A percentile compares a stretch with the other conserved stretches of the same genome.
These are phyloP conservation scores for Limnephilus marmoratus DNA, from an alignment of 2,888 invertebrate genomes.

Conservation along the genomic window DNA sequence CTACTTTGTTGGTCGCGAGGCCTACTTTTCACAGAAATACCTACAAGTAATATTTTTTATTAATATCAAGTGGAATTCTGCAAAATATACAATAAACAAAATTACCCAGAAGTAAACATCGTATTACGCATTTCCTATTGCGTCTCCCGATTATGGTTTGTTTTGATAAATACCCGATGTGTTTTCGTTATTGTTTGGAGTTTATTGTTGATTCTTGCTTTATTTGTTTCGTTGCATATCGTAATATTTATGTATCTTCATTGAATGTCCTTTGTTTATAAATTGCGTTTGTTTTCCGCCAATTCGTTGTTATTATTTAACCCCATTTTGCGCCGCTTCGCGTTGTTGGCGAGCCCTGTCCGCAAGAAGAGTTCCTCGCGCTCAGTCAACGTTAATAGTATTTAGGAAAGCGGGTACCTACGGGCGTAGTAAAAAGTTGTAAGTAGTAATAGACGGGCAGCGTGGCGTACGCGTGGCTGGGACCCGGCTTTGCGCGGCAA, in stretches of 20 bases:
- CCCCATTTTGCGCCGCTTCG: too few relatives aligned
- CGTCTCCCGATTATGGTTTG: not conserved
- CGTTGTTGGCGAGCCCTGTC: slow-evolving; percentile 14
- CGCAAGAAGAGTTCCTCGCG: not conserved
- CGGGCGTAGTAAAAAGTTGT: slow-evolving; percentile 44
- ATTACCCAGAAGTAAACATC: not conserved
- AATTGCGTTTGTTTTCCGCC: not conserved
- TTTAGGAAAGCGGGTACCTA: slow-evolving; percentile 28
- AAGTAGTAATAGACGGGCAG: slow-evolving; percentile 28
- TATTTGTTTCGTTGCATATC: not conserved
- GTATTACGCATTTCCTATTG: not conserved
- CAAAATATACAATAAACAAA: not conserved
- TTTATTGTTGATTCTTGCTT: not conserved
- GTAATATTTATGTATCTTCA: not conserved
- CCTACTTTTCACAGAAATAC: too few relatives aligned
- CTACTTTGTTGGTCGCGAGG: too few relatives aligned
- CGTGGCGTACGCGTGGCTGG: slow-evolving; percentile 28
- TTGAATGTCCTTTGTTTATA: not conserved
- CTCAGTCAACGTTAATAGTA: slow-evolving; percentile 10
- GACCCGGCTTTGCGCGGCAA: slow-evolving; percentile 47
- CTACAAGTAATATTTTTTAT: not conserved
- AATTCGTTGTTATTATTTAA: not conserved
- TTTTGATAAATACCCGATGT: not conserved
- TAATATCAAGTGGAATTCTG: not conserved
- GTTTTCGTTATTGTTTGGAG: not conserved